These are phyloP conservation scores for Tupaia chinensis DNA, from an alignment of 2,113 vertebrate genomes.

Conservation along the genomic window DNA sequence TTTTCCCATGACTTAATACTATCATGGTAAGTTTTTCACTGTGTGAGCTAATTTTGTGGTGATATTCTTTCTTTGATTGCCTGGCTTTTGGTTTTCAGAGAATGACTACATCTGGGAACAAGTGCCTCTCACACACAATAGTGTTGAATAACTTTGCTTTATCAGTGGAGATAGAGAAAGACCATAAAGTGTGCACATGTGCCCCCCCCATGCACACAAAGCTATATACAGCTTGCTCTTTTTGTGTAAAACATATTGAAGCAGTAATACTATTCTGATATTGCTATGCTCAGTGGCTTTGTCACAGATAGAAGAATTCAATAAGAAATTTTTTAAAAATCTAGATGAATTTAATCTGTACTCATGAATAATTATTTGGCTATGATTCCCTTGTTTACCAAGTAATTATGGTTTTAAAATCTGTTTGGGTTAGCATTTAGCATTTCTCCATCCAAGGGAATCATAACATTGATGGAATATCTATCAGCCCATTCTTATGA, in stretches of 20 bases:
- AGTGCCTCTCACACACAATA: background rate
- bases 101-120: conserved; percentile 45
- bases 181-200: background rate
- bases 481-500: conserved; percentile 88
- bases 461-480: conserved; percentile 90
- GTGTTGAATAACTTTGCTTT: background rate
- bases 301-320: conserved; percentile 76
- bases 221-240: conserved; percentile 27
- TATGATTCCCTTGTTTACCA: conserved; percentile 88
- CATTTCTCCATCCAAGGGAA: conserved; percentile 87
- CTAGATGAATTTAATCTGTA: conserved; percentile 84
- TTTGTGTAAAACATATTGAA: conserved; percentile 39
- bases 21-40: conserved; percentile 10
- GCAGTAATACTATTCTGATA: conserved; percentile 25
- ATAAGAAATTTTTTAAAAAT: conserved; percentile 56
- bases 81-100: conserved; percentile 37
- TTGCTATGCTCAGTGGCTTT: conserved; percentile 67
- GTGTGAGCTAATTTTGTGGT: conserved; percentile 75
- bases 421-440: conserved; percentile 90
- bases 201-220: too few relatives aligned
- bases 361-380: conserved; percentile 87
- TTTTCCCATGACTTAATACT: too few relatives aligned
- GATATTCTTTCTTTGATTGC: conserved; percentile 72
- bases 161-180: conserved; percentile 42
- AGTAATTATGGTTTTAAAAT: conserved; percentile 90